Percentiles rank a stretch among this genome's conserved stretches.
These are phyloP conservation scores for Melanotaenia parkinsoni DNA, from an alignment of 2,797 vertebrate species.

Conservation along the genomic window DNA sequence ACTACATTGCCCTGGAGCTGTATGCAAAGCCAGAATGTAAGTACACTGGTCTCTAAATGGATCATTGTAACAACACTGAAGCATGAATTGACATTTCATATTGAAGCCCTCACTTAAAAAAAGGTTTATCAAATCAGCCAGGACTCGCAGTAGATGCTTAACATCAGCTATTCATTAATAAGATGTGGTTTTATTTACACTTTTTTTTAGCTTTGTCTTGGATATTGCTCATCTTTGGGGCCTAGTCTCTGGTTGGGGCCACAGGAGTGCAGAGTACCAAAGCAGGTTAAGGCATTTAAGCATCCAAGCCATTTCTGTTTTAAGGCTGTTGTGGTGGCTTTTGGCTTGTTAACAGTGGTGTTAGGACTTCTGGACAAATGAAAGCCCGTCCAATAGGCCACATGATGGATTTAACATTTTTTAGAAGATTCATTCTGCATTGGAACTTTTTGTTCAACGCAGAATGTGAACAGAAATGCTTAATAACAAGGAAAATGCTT, in stretches of 20 bases:
- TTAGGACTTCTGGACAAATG: constrained; percentile 30
- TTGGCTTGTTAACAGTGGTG: constrained; percentile 44
- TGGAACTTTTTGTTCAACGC: not conserved
- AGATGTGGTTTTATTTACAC: constrained; percentile 14
- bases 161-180: constrained; percentile 1
- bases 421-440: not conserved
- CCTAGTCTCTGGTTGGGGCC: constrained; percentile 34
- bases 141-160: not conserved
- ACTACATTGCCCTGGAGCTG: not conserved
- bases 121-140: not conserved
- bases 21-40: not conserved
- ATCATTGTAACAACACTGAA: not conserved
- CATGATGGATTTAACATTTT: constrained; percentile 33
- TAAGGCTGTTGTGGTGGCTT: constrained; percentile 46
- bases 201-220: not conserved
- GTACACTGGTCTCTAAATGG: not conserved
- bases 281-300: constrained; percentile 52
- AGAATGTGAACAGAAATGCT: not conserved
- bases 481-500: not conserved
- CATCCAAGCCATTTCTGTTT: constrained; percentile 59
- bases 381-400: constrained; percentile 3
- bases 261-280: constrained; percentile 40
- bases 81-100: not conserved
- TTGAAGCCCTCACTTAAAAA: not conserved
- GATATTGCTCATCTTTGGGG: not conserved